Evolutionary conservation across 1,140 invertebrate species (phyloP), one percentile per base, ranked within the genome.

Genomic region (Pteromalus puparum): DNA sequence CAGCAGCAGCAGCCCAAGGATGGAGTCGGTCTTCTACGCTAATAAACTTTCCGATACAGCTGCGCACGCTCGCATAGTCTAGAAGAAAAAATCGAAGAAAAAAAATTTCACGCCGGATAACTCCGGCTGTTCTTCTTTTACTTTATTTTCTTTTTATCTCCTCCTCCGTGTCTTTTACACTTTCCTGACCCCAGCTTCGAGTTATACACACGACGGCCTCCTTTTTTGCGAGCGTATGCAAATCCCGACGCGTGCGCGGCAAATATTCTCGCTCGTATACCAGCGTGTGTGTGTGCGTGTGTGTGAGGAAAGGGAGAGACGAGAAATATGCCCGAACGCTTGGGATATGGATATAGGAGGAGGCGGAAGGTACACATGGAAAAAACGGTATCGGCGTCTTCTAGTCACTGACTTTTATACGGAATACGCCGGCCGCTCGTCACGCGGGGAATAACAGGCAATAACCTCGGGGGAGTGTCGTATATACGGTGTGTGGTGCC

Each of bases 341-440:
- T 24, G 24, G 38, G 70, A 65, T 61, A 61, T n/a, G 53, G 53
- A 61, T n/a, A n/a, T 21, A 61, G 53, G 83, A 73, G 24, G n/a
- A 42, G n/a, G 70, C 1, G 46, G 26, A n/a, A 12, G 46, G 18
- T 73, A 74, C 28, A 48, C 72, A 38, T 18, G 18, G 80, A 85
- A 86, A 86, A 85, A 87, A 85, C 74, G 84, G 87, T 88, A 89
- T 88, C 87, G 84, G 68, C 82, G 77, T 85, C 87, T 87, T 88
- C 75, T 85, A 70, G 81, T 38, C 81, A 86, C 78, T 86, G 82
- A 85, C 80, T 89, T 90, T 90, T 89, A 90, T 90, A 88, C 86
- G 85, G 78, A 46, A 74, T 65, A 80, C 30, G 73, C 53, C 53
- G 34, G 76, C 48, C 26, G 72, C 30, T 84, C 79, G 42, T 53